phyloP scores from a whole-genome alignment of 2,113 vertebrate genomes.

The Phalacrocorax brasilianus region DNA sequence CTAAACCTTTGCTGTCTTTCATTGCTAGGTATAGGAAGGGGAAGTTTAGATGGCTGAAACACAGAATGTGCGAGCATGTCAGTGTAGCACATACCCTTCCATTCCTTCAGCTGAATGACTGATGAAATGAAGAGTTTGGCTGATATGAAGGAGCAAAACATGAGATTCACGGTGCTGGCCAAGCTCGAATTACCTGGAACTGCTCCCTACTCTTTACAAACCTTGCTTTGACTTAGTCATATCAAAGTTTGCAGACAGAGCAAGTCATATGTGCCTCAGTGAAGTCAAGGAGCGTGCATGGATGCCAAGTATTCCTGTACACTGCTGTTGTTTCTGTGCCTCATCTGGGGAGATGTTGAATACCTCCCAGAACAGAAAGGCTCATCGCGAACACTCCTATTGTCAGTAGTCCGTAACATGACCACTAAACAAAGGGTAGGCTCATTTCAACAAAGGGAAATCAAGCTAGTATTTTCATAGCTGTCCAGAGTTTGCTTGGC shows the following conservation, averaged over 20 bases:
- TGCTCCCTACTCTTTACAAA: background rate
- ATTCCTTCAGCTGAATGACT: background rate
- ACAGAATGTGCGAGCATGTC: background rate
- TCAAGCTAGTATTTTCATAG: background rate
- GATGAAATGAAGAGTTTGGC: background rate
- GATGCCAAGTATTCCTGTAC: background rate
- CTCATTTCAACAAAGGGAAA: background rate
- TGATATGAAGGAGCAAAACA: background rate
- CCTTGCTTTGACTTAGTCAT: background rate
- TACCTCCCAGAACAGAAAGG: background rate
- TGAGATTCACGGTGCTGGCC: background rate
- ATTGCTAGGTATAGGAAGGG: background rate
- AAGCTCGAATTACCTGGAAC: background rate
- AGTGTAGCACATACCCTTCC: background rate
- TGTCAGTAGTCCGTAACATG: background rate
- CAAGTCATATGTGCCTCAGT: background rate
- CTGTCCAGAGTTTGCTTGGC: background rate
- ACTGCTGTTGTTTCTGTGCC: background rate
- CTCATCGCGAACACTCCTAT: background rate
- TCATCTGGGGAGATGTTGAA: background rate
- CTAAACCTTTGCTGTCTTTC: background rate
- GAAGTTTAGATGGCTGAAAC: background rate
- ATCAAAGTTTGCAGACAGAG: background rate
- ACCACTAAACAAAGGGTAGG: background rate
- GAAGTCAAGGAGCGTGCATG: background rate